Base-by-base conservation (phyloP, 2,797 vertebrate genomes). In the Selene dorsalis region DNA sequence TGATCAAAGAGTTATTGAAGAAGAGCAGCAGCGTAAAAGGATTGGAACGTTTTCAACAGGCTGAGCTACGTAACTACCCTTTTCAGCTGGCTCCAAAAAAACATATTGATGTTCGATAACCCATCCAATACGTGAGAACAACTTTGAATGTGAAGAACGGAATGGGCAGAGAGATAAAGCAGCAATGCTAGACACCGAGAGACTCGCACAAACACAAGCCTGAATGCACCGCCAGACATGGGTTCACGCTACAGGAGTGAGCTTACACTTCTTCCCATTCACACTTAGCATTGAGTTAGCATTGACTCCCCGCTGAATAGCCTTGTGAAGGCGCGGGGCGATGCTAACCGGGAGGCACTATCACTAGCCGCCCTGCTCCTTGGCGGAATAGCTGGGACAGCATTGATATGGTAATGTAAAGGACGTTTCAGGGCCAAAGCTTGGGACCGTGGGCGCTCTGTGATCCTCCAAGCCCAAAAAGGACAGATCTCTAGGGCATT, bases 331-430 rank as follows among this genome's bases (percentile, higher is more conserved):
- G 78, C 82, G 26, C 83, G 52, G 83, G 80, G 55, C 9, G 56
- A 83, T 71, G 90, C 87, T 90, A 88, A 90, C 89, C 87, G 11
- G 85, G 77, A 87, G 85, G 79, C 78, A 61, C 91, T 91, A 90
- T 89, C 86, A 63, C 87, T 74, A 83, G 85, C 85, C 58, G 71
- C 77, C 77, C 89, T 66, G 91, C 82, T 87, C 81, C 89, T 85
- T 87, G 86, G 92, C 79, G 68, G 79, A 88, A 26, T 43, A 84
- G 89, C 85, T 61, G 4, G 55, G 73, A 48, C 52, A 4, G 60
- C 84, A 93, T 94, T 93, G 86, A 93, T 91, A 94, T 93, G 93
- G 57, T 87, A 93, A 94, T 93, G 78, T 20, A 58, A 18, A 85
- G 83, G 85, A 88, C 69, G 24, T 87, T 90, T 79, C 61, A 62